phyloP scores from a whole-genome alignment of 2,888 invertebrate genomes.

The Alsophila aescularia region DNA sequence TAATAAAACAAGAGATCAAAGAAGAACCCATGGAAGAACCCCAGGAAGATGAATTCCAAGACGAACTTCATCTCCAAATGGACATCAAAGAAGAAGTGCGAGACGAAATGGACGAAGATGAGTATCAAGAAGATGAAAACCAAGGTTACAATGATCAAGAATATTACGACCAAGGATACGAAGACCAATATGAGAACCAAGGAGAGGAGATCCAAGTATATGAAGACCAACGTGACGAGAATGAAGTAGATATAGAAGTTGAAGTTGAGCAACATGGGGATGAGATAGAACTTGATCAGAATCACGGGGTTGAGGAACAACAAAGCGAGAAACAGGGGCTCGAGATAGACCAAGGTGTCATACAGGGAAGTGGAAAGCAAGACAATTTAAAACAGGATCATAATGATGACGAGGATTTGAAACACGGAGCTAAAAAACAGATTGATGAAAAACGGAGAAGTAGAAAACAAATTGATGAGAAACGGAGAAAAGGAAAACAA shows the following conservation, averaged over 20 bases:
- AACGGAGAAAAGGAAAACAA: not conserved
- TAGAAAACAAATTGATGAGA: not conserved
- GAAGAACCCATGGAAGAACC: conserved; percentile 25
- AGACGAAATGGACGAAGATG: conserved; percentile 6
- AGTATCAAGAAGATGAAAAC: conserved; percentile 4
- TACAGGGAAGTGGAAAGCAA: not conserved
- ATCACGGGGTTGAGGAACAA: not conserved
- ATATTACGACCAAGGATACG: conserved; percentile 6
- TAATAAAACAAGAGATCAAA: conserved; percentile 40
- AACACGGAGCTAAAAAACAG: too few relatives aligned
- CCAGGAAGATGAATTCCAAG: conserved; percentile 22
- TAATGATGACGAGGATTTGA: too few relatives aligned
- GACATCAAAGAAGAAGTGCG: conserved; percentile 31
- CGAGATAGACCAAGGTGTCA: not conserved
- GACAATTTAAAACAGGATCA: too few relatives aligned
- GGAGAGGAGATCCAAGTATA: conserved; percentile 8
- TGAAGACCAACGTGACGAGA: not conserved
- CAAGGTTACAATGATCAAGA: conserved; percentile 7
- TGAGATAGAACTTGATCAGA: not conserved
- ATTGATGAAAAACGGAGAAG: too few relatives aligned
- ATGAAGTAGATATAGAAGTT: not conserved
- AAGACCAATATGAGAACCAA: conserved; percentile 2
- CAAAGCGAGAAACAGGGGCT: not conserved
- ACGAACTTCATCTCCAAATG: conserved; percentile 16
- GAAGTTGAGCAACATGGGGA: not conserved